Evolutionary conservation across 2,113 vertebrate genomes (phyloP), one percentile per base, ranked within the genome.

Genomic region (Xenotilapia leptura): DNA sequence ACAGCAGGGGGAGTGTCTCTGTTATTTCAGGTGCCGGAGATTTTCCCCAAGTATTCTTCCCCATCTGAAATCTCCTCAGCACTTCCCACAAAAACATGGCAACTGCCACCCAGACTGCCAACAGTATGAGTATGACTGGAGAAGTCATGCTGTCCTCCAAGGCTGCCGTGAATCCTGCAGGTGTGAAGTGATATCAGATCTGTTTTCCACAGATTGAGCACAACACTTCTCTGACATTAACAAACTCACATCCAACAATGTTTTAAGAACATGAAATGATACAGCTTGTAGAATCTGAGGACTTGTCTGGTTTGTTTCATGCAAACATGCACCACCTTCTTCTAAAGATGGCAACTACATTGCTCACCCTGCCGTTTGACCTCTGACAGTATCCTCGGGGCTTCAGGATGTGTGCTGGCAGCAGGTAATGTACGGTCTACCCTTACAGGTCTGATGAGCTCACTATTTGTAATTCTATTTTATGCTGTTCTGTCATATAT

Each of bases 1-100:
- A 84, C 77, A 89, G 85, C 60, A 62, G 89, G 90, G 73, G 92
- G 92, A 87, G 91, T 91, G 85, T 90, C 77, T 77, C 49, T 82
- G 88, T 68, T 87, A 87, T 87, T 90, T 89, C 33, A 79, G 83
- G 80, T 77, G 73, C 45, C 45, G 33, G 73, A 77, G 73, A 77
- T 40, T 47, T 70, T 1, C 68, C 62, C 79, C 51, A 53, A 54
- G 15, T 73, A 19, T 62, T 54, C 21, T 36, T 36, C 40, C 62
- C 58, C 5, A 2, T 80, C 56, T 58, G 28, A 90, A 83, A 88
- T 9, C 53, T 81, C 33, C 58, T 40, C 45, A 55, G 4, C 5
- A 51, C 60, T n/a, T 49, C 80, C 75, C 49, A 84, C 23, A 77
- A 84, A 73, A 58, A 45, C 54, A 42, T 55, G 70, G 56, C 3